These are phyloP conservation scores for Aporophyla nigra DNA, from an alignment of 2,888 invertebrate genomes.

Conservation along the genomic window DNA sequence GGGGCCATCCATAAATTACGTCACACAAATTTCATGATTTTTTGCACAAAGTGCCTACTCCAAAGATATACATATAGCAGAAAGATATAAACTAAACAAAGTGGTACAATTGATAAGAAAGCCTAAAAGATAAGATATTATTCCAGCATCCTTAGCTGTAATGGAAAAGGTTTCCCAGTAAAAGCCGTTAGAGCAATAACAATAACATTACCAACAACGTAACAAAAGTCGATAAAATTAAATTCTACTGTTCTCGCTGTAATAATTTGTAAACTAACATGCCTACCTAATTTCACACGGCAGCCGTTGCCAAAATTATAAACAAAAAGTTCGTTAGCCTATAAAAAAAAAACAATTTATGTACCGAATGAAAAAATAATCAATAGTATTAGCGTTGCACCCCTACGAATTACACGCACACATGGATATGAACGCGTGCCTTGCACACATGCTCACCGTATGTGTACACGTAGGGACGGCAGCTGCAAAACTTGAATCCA, in stretches of 20 bases:
- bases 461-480: constrained; percentile 79
- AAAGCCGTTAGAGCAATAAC: constrained; percentile 47
- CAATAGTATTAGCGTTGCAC: constrained; percentile 68
- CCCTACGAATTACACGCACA: constrained; percentile 68
- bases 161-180: constrained; percentile 43
- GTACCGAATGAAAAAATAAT: constrained; percentile 57
- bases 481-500: constrained; percentile 89
- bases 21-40: no score
- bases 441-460: constrained; percentile 68
- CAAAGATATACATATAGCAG: background rate
- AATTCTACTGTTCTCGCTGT: constrained; percentile 22
- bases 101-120: constrained; percentile 21
- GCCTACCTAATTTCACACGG: constrained; percentile 34
- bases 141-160: constrained; percentile 32
- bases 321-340: constrained; percentile 59
- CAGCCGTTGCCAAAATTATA: constrained; percentile 49
- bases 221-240: constrained; percentile 36
- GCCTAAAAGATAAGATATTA: constrained; percentile 38
- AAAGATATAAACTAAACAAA: background rate
- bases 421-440: constrained; percentile 69
- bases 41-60: no score
- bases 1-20: no score
- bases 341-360: constrained; percentile 65
- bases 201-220: constrained; percentile 51
- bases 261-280: constrained; percentile 37